A percentile compares a stretch with the other conserved stretches of the same genome.
These are phyloP conservation scores for Drosophila flavopinicola DNA, from an alignment of 2,888 invertebrate genomes.

Conservation along the genomic window DNA sequence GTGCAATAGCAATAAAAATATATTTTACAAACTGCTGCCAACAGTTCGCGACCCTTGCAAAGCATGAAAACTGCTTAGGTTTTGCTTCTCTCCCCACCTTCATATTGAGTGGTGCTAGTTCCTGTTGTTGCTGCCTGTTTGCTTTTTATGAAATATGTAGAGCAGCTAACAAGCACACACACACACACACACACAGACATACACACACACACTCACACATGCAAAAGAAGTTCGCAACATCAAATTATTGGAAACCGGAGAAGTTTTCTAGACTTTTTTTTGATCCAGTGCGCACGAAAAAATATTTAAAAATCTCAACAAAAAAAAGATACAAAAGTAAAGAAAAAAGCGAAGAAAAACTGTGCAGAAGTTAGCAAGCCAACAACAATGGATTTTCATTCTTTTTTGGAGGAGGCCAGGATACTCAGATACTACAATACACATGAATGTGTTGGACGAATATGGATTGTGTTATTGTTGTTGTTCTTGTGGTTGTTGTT, in stretches of 20 bases:
- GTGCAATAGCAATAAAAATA: slow-evolving; percentile 80
- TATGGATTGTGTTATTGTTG: slow-evolving; percentile 32
- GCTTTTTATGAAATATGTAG: slow-evolving; percentile 78
- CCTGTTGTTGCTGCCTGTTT: slow-evolving; percentile 52
- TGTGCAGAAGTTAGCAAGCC: slow-evolving; percentile 71
- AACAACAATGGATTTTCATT: slow-evolving; percentile 76
- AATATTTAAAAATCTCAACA: slow-evolving; percentile 71
- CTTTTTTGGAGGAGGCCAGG: slow-evolving; percentile 15
- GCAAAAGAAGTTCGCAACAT: slow-evolving; percentile 78
- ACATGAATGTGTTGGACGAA: slow-evolving; percentile 27
- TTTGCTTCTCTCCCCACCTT: slow-evolving; percentile 30
- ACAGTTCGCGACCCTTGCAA: slow-evolving; percentile 56
- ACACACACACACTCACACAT: slow-evolving; percentile 34
- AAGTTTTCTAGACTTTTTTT: slow-evolving; percentile 56
- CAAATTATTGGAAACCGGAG: slow-evolving; percentile 77
- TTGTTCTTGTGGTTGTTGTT: slow-evolving; percentile 21
- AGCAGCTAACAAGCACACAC: slow-evolving; percentile 68
- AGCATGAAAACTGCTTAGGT: slow-evolving; percentile 76
- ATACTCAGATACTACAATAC: slow-evolving; percentile 7
- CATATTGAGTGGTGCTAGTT: slow-evolving; percentile 37
- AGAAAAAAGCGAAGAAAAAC: slow-evolving; percentile 36
- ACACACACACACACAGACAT: slow-evolving; percentile 12
- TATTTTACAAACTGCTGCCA: slow-evolving; percentile 80
- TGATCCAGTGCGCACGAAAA: slow-evolving; percentile 47
- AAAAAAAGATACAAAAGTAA: slow-evolving; percentile 33